A percentile compares a stretch with the other conserved stretches of the same genome.
phyloP scores from a whole-genome alignment of 2,113 vertebrate species.

The Ceyx melanurus region DNA sequence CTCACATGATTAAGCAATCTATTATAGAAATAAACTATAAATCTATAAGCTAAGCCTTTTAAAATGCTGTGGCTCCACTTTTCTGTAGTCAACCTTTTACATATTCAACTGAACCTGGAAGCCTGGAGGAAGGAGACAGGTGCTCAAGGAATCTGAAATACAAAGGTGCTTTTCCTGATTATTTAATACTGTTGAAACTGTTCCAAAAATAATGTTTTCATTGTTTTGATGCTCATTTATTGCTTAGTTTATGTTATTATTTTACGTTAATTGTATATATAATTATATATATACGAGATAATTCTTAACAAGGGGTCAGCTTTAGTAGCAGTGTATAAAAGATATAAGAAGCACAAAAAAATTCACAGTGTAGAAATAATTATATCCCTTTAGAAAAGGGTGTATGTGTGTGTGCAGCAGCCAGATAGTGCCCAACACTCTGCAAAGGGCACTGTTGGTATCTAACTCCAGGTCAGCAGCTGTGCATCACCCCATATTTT shows the following conservation, averaged over 20 bases:
- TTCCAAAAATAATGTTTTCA: not conserved
- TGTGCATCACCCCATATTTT: not conserved
- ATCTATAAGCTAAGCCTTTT: not conserved
- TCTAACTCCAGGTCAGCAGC: not conserved
- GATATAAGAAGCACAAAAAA: not conserved
- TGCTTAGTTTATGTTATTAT: not conserved
- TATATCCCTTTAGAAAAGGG: not conserved
- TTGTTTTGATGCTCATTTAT: not conserved
- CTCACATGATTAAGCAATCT: not conserved
- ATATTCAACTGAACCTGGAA: not conserved
- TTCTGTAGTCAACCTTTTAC: not conserved
- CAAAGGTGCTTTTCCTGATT: not conserved
- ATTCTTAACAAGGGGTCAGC: not conserved
- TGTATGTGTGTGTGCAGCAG: conserved; percentile 3
- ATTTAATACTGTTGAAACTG: not conserved
- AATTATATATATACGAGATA: not conserved
- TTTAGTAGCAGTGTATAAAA: not conserved
- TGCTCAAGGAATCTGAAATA: not conserved
- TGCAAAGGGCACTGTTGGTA: not conserved
- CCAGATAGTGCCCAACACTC: conserved; percentile 8
- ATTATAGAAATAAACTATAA: not conserved
- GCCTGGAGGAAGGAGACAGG: not conserved
- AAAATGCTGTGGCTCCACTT: not conserved
- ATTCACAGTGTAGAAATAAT: not conserved
- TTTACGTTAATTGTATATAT: too few relatives aligned